Base-by-base conservation (phyloP, 2,888 invertebrate genomes). In the Dasysyrphus albostriatus region DNA sequence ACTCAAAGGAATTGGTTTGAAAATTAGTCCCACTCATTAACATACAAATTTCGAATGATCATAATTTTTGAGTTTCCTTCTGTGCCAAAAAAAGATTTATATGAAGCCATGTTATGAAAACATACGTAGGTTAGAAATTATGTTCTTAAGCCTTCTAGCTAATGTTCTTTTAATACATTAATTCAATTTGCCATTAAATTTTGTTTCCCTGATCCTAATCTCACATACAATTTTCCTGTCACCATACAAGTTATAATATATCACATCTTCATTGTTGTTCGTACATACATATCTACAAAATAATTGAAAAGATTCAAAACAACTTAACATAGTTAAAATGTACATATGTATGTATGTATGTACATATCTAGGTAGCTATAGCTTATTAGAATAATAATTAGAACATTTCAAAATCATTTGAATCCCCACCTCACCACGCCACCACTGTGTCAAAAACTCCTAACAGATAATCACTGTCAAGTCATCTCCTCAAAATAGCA, bases 341-440 rank as follows among this genome's bases (percentile, higher is more conserved):
- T 29, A 29, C 14, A 54, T 29, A 54, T 24, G 7, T 44, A 49
- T 3, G 24, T 24, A 1, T n/a, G n/a, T n/a, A n/a, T n/a, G n/a
- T 24, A 24, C 24, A 3, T 24, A 24, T 3, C 24, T 24, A 24
- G 24, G 49, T 24, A 54, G 24, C 24, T 24, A 24, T 32, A 32
- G 54, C 29, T n/a, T 14, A 54, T 32, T 29, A 14, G 29, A 54
- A 32, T 54, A 54, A 54, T 54, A 54, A 54, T 54, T 54, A 54
- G 29, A 54, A 54, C 24, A 29, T 54, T 54, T 54, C 14, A 12
- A 54, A 54, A 54, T 14, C 29, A 32, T 54, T 54, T 54, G 54
- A 54, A 32, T 29, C 14, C 29, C 5, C 19, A 5, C 16, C 1
- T n/a, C n/a, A n/a, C n/a, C n/a, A n/a, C n/a, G n/a, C n/a, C n/a